Evolutionary conservation across 2,888 invertebrate species (phyloP).

Genomic region (Lasioglossum oenotherae): DNA sequence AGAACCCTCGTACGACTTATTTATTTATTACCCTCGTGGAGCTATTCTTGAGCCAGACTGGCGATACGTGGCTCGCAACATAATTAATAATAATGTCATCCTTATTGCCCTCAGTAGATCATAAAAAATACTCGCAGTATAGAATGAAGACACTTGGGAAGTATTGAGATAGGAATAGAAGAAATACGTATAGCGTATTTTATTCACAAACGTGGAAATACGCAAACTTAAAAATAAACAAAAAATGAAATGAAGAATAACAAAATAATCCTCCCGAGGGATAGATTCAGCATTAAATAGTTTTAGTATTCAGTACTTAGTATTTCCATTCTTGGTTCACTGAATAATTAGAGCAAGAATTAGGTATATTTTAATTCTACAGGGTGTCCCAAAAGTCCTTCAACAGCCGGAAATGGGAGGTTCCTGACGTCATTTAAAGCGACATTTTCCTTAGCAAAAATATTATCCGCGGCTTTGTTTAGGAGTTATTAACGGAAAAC

Average conservation of each 20-base stretch:
- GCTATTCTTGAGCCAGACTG: background rate
- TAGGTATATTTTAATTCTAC: background rate
- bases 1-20: slow-evolving; percentile 14
- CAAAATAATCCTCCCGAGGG: background rate
- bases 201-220: background rate
- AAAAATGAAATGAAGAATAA: background rate
- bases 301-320: too few relatives aligned
- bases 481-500: too few relatives aligned
- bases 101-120: background rate
- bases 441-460: too few relatives aligned
- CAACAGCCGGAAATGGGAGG: too few relatives aligned
- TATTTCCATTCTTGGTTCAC: background rate
- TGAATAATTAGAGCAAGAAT: too few relatives aligned
- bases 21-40: slow-evolving; percentile 38
- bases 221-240: background rate
- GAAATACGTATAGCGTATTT: background rate
- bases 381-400: too few relatives aligned
- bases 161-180: background rate
- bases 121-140: background rate
- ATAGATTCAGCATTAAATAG: background rate
- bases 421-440: too few relatives aligned
- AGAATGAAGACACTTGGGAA: background rate
- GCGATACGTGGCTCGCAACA: too few relatives aligned
- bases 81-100: background rate
- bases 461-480: too few relatives aligned